These are phyloP conservation scores for Pachydiplax longipennis DNA, from an alignment of 2,888 invertebrate species.

Conservation along the genomic window DNA sequence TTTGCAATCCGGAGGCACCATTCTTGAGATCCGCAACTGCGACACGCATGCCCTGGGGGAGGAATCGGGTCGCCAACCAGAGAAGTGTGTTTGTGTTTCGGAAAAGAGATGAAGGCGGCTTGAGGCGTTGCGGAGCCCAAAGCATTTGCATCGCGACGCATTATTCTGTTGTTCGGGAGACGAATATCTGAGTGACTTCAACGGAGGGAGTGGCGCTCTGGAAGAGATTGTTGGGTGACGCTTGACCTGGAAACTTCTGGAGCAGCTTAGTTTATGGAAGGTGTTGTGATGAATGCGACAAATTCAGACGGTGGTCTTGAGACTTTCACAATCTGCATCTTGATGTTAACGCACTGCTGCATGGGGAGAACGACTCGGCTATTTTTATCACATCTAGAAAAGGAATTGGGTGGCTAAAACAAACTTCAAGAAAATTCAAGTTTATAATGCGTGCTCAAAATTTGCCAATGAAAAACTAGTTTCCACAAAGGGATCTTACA, in stretches of 20 bases:
- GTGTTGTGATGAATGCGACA: too few species aligned
- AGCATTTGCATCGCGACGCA: not conserved
- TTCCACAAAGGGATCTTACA: too few species aligned
- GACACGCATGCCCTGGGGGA: not conserved
- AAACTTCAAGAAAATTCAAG: too few species aligned
- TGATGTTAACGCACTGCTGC: too few species aligned
- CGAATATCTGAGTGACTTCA: not conserved
- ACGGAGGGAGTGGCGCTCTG: not conserved
- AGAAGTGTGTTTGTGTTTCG: not conserved
- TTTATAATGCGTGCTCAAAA: too few species aligned
- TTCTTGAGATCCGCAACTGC: not conserved
- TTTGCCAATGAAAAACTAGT: too few species aligned
- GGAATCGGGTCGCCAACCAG: not conserved
- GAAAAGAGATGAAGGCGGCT: not conserved
- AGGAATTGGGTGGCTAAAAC: too few species aligned
- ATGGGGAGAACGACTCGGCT: too few species aligned
- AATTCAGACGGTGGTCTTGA: too few species aligned
- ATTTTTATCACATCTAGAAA: too few species aligned
- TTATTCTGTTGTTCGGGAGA: not conserved
- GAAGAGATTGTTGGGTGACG: not conserved
- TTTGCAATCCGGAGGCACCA: not conserved
- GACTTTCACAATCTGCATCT: too few species aligned
- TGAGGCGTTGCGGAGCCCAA: not conserved
- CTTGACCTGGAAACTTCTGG: not conserved
- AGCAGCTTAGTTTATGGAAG: not conserved